Conservation (phyloP, 2,113 vertebrate genomes). For the Clarias macrocephalus region DNA sequence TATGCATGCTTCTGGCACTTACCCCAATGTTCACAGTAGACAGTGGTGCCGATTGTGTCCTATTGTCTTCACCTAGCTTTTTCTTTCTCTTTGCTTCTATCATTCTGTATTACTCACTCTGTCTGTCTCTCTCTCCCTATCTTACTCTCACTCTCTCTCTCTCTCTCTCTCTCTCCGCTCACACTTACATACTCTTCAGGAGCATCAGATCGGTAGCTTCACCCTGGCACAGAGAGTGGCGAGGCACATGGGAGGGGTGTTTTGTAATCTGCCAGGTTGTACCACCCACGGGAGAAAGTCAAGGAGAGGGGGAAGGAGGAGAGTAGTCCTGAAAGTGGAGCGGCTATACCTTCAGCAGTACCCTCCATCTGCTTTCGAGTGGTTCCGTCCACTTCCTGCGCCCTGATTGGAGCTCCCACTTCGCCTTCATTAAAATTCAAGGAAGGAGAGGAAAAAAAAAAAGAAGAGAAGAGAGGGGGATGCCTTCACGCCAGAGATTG, state of each 20-base stretch:
- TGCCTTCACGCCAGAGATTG: constrained; percentile 56
- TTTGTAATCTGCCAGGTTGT: constrained; percentile 88
- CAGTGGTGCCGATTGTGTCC: constrained; percentile 56
- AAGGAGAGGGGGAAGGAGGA: constrained; percentile 48
- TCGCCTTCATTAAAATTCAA: constrained; percentile 65
- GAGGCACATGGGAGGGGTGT: constrained; percentile 82
- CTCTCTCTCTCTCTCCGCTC: constrained; percentile 17
- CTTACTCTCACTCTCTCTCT: constrained; percentile 13
- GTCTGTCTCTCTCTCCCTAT: constrained; percentile 18
- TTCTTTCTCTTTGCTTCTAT: constrained; percentile 29
- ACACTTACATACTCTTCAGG: constrained; percentile 58
- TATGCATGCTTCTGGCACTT: constrained; percentile 61
- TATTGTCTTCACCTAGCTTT: constrained; percentile 53
- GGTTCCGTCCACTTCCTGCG: constrained; percentile 64
- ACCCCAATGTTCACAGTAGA: constrained; percentile 66
- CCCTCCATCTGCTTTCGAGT: constrained; percentile 66
- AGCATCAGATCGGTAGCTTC: constrained; percentile 72
- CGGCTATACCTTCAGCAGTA: constrained; percentile 64
- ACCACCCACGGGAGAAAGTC: constrained; percentile 71
- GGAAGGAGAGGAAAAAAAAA: constrained; percentile 49
- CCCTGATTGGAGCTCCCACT: constrained; percentile 63
- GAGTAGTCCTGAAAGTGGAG: constrained; percentile 27
- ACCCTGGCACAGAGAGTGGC: constrained; percentile 77
- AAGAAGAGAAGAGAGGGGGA: constrained; percentile 49
- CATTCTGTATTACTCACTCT: constrained; percentile 4